Base-by-base conservation (phyloP, 1,140 invertebrate species). In the Colletes latitarsis region DNA sequence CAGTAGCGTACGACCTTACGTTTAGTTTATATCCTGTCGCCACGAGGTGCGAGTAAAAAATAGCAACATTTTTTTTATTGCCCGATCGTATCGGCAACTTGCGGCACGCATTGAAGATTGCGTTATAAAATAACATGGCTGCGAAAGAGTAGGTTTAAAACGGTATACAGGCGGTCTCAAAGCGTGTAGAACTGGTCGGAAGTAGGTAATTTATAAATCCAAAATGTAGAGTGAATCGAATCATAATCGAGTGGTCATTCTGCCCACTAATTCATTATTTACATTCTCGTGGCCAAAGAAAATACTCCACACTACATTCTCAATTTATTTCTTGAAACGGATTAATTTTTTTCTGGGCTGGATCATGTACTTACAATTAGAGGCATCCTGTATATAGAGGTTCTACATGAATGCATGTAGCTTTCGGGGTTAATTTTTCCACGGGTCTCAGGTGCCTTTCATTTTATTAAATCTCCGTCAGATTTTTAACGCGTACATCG, bases 11-110 rank as follows among this genome's bases (percentile, higher is more conserved):
- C 53, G 60, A 39, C 12, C 17, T 70, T 49, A 72, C 30, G 6
- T 17, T 6, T 60, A 55, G 21, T 83, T 79, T 53, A 52, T 58
- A 66, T 30, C 15, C 64, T 52, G 19, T 39, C 43, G 46, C 14
- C 17, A 52, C 1, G 55, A 49, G 62, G 49, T 75, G 17, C 19
- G 21, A 76, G 67, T 49, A 55, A 72, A 81, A 81, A 62, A 72
- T 60, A 62, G 52, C 21, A n/a, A 84, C 64, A 5, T 73, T 74
- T 84, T 84, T 46, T 81, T 77, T 41, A 58, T 67, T 43, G 53
- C 71, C 21, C 39, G 77, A 84, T 85, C 10, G 55, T 84, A 83
- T 81, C 68, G 17, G 10, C 9, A 9, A 12, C 4, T 66, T 12
- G 46, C 46, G 64, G 57, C 71, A 71, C 67, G 73, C 80, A 68